A percentile compares a stretch with the other conserved stretches of the same genome.
Conservation (phyloP, 2,888 invertebrate species). For the Drosophila diplacantha region DNA sequence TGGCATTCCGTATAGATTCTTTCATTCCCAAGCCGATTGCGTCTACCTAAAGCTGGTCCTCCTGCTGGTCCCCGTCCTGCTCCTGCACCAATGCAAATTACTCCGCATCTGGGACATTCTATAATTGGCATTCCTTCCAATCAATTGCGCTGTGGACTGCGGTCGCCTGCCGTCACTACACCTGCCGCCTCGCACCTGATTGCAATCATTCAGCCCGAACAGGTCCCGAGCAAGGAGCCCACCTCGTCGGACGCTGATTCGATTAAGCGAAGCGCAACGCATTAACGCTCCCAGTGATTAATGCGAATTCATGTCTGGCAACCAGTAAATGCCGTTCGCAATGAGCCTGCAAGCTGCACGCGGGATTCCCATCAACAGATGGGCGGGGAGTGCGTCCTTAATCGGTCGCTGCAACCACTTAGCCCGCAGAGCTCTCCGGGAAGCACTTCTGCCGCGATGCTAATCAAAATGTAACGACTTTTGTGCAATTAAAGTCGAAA, state of each 20-base stretch:
- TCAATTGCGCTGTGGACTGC: slow-evolving; percentile 4
- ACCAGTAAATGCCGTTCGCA: neutral
- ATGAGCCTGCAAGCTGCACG: slow-evolving; percentile 6
- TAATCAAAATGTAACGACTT: slow-evolving; percentile 51
- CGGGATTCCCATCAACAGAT: slow-evolving; percentile 16
- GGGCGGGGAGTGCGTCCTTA: neutral
- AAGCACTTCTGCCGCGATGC: slow-evolving; percentile 9
- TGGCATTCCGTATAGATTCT: slow-evolving; percentile 3
- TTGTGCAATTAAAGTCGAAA: slow-evolving; percentile 52
- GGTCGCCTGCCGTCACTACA: slow-evolving; percentile 3
- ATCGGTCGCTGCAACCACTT: slow-evolving; percentile 13
- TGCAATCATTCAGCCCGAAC: neutral
- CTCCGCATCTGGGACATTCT: slow-evolving; percentile 9
- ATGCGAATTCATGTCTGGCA: slow-evolving; percentile 8
- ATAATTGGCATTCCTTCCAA: slow-evolving; percentile 31
- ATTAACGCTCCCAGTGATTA: slow-evolving; percentile 18
- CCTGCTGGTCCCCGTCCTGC: neutral
- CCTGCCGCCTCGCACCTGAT: neutral
- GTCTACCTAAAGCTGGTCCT: neutral
- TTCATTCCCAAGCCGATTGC: slow-evolving; percentile 13
- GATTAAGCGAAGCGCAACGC: slow-evolving; percentile 6
- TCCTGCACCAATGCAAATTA: slow-evolving; percentile 17
- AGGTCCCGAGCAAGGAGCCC: too few relatives aligned
- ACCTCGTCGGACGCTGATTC: neutral
- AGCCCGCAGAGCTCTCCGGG: neutral